Conservation (phyloP, 1,140 invertebrate species). For the Dreissena polymorpha region DNA sequence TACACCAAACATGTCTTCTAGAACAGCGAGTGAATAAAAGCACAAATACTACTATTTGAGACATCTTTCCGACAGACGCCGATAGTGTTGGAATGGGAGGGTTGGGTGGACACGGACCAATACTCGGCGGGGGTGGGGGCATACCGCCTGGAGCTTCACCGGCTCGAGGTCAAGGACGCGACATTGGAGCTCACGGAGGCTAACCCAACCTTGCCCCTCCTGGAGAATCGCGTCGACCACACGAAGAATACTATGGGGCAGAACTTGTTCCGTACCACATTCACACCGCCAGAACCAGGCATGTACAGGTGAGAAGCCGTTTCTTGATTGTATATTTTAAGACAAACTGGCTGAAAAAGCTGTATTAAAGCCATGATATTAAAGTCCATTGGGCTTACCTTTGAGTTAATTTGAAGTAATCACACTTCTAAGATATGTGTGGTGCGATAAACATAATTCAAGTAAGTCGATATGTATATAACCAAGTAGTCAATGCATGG, state of each 20-base stretch:
- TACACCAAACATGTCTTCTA: too few species aligned
- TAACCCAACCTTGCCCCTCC: slow-evolving; percentile 29
- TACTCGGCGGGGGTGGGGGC: slow-evolving; percentile 41
- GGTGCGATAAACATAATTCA: too few species aligned
- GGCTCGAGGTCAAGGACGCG: slow-evolving; percentile 22
- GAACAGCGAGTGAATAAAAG: too few species aligned
- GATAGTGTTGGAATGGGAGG: slow-evolving; percentile 47
- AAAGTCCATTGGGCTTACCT: too few species aligned
- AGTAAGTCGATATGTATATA: too few species aligned
- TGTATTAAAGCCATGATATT: too few species aligned
- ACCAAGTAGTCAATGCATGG: too few species aligned
- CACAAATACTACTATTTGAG: neutral
- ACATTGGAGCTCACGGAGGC: slow-evolving; percentile 27
- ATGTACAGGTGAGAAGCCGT: slow-evolving; percentile 49
- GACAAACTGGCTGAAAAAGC: too few species aligned
- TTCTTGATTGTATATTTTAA: too few species aligned
- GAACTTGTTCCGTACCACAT: slow-evolving; percentile 10
- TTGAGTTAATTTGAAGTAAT: too few species aligned
- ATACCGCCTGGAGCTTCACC: slow-evolving; percentile 55
- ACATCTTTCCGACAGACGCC: slow-evolving; percentile 10
- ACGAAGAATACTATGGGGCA: neutral
- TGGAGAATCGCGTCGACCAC: neutral
- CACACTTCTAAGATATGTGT: too few species aligned
- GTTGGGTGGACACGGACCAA: slow-evolving; percentile 39
- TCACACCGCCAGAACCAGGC: slow-evolving; percentile 43